Evolutionary conservation across 2,797 vertebrate species (phyloP).

Genomic region (Microctenopoma lineatum): DNA sequence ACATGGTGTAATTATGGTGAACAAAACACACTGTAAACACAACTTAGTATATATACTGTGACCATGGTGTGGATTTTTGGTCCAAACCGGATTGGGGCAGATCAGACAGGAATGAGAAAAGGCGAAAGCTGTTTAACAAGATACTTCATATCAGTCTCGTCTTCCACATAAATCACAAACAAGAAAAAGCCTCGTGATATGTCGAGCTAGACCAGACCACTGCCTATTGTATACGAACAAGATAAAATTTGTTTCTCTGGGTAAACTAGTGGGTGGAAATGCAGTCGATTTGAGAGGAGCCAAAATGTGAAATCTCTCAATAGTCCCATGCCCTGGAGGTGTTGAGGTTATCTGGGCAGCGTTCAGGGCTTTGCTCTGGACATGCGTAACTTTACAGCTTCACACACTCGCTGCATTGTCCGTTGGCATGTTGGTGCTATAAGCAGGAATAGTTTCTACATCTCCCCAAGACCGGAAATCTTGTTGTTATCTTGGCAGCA

Average conservation of each 20-base stretch:
- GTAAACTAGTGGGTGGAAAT: slow-evolving; percentile 34
- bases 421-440: slow-evolving; percentile 60
- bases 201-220: not conserved
- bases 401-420: slow-evolving; percentile 63
- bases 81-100: slow-evolving; percentile 54
- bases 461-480: slow-evolving; percentile 52
- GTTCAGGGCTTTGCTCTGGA: slow-evolving; percentile 25
- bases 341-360: slow-evolving; percentile 33
- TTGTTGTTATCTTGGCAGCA: slow-evolving; percentile 61
- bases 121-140: slow-evolving; percentile 18
- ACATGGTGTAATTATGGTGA: slow-evolving; percentile 58
- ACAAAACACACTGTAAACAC: slow-evolving; percentile 57
- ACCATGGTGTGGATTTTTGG: slow-evolving; percentile 53
- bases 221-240: slow-evolving; percentile 23
- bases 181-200: slow-evolving; percentile 27
- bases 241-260: slow-evolving; percentile 16
- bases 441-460: slow-evolving; percentile 52
- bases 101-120: slow-evolving; percentile 20
- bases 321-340: slow-evolving; percentile 16
- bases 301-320: slow-evolving; percentile 39
- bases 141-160: slow-evolving; percentile 14
- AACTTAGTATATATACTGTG: slow-evolving; percentile 40
- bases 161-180: slow-evolving; percentile 32
- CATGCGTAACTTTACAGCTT: slow-evolving; percentile 46
- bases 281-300: slow-evolving; percentile 17